A percentile compares a stretch with the other conserved stretches of the same genome.
These are phyloP conservation scores for Pica pica DNA, from an alignment of 2,113 vertebrate species.

Conservation along the genomic window DNA sequence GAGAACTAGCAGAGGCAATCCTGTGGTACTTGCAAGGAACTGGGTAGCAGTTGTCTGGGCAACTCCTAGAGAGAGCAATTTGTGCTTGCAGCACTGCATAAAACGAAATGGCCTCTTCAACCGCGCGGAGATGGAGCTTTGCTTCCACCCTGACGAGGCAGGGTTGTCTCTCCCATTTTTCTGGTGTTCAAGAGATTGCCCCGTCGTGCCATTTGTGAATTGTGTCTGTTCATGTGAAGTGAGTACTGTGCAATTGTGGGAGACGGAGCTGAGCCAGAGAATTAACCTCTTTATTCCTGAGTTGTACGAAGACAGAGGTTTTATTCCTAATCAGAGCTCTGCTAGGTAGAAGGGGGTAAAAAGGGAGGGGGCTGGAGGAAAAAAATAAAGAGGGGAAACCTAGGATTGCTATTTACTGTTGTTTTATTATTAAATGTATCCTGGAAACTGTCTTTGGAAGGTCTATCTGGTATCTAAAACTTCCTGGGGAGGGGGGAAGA, in stretches of 20 bases:
- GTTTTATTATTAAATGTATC: conserved; percentile 7
- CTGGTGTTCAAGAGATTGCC: conserved; percentile 1
- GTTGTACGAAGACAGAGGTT: background rate
- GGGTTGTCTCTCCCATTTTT: background rate
- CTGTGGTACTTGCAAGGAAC: background rate
- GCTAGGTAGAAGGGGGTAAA: background rate
- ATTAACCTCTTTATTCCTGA: background rate
- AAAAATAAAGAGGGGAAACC: background rate
- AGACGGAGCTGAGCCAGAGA: background rate
- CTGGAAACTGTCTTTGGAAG: conserved; percentile 35
- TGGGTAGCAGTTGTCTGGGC: conserved; percentile 36
- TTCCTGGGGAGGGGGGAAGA: background rate
- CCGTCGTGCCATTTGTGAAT: conserved; percentile 22
- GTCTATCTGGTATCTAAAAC: background rate
- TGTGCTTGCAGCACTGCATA: conserved; percentile 1
- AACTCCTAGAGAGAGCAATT: conserved; percentile 37
- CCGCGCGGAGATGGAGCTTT: background rate
- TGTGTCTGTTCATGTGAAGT: conserved; percentile 26
- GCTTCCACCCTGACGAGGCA: background rate
- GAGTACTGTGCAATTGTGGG: conserved; percentile 7
- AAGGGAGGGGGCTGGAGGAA: background rate
- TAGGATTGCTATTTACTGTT: background rate
- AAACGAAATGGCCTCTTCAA: background rate
- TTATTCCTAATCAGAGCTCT: background rate
- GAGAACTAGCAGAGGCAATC: background rate